Evolutionary conservation across 2,113 vertebrate genomes (phyloP), one percentile per base, ranked within the genome.

Genomic region (Falco punctatus): DNA sequence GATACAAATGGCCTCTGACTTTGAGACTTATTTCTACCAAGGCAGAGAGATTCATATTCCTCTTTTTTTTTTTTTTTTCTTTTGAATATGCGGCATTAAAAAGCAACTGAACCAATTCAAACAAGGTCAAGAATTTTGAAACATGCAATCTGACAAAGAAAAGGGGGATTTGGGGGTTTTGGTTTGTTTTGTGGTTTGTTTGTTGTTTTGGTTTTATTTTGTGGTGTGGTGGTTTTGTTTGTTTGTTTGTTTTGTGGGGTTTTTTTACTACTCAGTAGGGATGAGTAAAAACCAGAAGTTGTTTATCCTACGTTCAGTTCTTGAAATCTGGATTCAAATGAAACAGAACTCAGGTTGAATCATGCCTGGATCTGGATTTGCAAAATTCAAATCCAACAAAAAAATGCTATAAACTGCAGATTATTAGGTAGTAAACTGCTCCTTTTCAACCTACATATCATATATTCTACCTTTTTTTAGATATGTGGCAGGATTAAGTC

Each of bases 1-100:
- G 71, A 49, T 46, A 96, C 4, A 57, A 95, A 78, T 38, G 22
- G 32, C 57, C 54, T 83, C 88, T 91, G 79, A 85, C 33, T 85
- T 80, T 15, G 64, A 75, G 67, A 86, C 15, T 80, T 52, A 12
- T 74, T 94, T 90, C 30, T 55, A 28, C 27, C 28, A 61, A 75
- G 74, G 54, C 22, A 66, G 5, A 28, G 48, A 81, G 38, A 89
- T 69, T 15, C 3, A 0, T 32, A 61, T 72, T 73, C 15, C 6
- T 65, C 21, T 64, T 57, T 38, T 38, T 38, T 38, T 38, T 38
- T 38, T 38, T 38, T 38, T 38, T 90, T 67, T 27, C 20, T 91
- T 91, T 78, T 35, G 20, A 66, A 69, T 70, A 40, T 13, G 14
- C 20, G 67, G 33, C 73, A 57, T 65, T 84, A n/a, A 73, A 81